Percentiles rank a stretch among this genome's conserved stretches.
These are phyloP conservation scores for Xanthia togata DNA, from an alignment of 2,888 invertebrate species.

Conservation along the genomic window DNA sequence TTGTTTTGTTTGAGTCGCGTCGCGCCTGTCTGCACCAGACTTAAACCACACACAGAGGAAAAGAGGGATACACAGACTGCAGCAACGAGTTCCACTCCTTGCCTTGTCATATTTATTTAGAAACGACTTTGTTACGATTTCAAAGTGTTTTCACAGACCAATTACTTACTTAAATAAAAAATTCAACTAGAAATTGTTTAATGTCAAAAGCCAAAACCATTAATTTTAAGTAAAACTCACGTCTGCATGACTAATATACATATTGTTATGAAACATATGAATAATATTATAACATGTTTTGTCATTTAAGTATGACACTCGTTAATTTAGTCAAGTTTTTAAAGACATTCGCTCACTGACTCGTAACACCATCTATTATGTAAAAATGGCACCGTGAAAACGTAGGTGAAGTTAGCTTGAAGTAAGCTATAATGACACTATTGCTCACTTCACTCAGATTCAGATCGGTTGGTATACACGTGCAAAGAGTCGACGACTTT, in stretches of 20 bases:
- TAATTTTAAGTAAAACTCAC: constrained; percentile 24
- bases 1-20: no score
- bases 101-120: no score
- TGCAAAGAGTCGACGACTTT: no score
- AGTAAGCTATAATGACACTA: no score
- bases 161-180: not conserved
- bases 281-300: constrained; percentile 20
- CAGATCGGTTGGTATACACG: no score
- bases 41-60: no score
- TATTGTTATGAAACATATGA: constrained; percentile 22
- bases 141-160: not conserved
- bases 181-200: not conserved
- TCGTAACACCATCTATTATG: not conserved
- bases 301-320: constrained; percentile 20
- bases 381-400: no score
- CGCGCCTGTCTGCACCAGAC: no score
- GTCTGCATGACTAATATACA: constrained; percentile 2
- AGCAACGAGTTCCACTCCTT: no score
- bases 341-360: constrained; percentile 23
- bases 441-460: no score
- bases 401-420: no score
- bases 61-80: no score
- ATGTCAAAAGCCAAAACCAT: constrained; percentile 34
- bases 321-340: constrained; percentile 8
- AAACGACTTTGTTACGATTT: not conserved